Percentiles rank a stretch among this genome's conserved stretches.
These are phyloP conservation scores for Chinchilla lanigera DNA, from an alignment of 2,113 vertebrate species.

Conservation along the genomic window DNA sequence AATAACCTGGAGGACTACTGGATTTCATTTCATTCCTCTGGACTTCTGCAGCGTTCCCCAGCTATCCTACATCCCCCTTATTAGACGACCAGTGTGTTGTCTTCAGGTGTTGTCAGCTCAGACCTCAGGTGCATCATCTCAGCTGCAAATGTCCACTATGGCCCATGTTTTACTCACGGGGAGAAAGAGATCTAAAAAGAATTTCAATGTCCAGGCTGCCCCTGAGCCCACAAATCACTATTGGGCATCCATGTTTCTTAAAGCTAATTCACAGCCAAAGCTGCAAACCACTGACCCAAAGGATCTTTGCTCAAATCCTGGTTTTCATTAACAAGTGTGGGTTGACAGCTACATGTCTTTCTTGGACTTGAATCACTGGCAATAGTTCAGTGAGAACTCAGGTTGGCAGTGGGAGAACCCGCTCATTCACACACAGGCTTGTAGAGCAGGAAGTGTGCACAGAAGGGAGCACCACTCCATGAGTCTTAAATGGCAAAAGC, in stretches of 20 bases:
- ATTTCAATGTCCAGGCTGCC: background rate
- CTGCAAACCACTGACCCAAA: background rate
- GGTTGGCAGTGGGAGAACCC: background rate
- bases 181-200: background rate
- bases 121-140: background rate
- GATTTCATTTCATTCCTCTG: background rate
- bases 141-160: background rate
- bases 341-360: background rate
- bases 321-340: background rate
- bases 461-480: rapidly evolving
- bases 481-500: background rate
- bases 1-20: background rate
- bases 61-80: background rate
- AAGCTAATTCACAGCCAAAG: background rate
- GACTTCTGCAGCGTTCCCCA: background rate
- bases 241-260: background rate
- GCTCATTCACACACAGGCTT: background rate
- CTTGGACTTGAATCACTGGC: background rate
- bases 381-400: background rate
- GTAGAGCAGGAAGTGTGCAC: background rate
- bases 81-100: background rate
- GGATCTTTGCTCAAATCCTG: background rate
- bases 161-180: background rate
- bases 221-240: background rate
- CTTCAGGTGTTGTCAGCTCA: background rate